Conservation (phyloP, 2,797 vertebrate species). For the Rhinatrema bivittatum region DNA sequence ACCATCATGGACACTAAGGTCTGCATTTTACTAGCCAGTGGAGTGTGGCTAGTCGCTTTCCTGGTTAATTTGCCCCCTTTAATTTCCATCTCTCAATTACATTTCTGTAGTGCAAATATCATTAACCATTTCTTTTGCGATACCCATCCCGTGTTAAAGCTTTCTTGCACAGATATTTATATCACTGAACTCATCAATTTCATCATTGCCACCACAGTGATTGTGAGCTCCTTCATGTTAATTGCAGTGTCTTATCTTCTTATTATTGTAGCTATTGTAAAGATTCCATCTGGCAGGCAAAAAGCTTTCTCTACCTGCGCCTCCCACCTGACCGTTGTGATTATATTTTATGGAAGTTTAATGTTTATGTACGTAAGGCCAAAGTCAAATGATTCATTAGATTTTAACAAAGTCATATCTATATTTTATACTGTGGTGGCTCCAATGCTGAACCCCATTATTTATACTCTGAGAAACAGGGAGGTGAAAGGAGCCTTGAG, state of each 20-base stretch:
- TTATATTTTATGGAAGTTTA: slow-evolving; percentile 15
- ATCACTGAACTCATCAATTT: not conserved
- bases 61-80: no score
- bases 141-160: slow-evolving; percentile 8
- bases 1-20: slow-evolving; percentile 8
- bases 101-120: slow-evolving; percentile 13
- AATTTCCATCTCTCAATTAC: slow-evolving; percentile 7
- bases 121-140: slow-evolving; percentile 14
- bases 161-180: slow-evolving; percentile 9
- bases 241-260: not conserved
- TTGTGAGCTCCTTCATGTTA: slow-evolving; percentile 4
- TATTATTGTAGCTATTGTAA: not conserved
- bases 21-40: no score
- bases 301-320: no score
- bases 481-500: slow-evolving; percentile 12
- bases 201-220: no score
- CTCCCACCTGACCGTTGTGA: slow-evolving; percentile 7
- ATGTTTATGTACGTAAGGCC: slow-evolving; percentile 17
- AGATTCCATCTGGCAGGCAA: not conserved
- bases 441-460: slow-evolving; percentile 24
- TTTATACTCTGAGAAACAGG: slow-evolving; percentile 26
- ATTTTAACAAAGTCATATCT: slow-evolving; percentile 13
- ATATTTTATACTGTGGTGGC: slow-evolving; percentile 20
- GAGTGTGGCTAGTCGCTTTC: no score
- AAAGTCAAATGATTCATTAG: slow-evolving; percentile 8